phyloP scores from a whole-genome alignment of 2,888 invertebrate species.

The Caenorhabditis sp. region DNA sequence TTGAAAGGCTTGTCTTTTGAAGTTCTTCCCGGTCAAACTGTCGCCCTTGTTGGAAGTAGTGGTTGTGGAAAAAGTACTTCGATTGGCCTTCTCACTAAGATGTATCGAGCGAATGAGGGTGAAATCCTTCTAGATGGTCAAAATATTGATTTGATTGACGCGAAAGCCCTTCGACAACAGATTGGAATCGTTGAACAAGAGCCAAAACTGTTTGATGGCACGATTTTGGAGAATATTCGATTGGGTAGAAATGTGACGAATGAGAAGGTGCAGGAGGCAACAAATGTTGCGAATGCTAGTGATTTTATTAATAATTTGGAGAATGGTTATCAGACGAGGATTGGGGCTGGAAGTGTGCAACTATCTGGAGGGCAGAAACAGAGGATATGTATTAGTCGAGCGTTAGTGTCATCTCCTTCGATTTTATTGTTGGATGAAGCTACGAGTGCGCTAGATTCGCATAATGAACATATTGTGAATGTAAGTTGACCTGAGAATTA shows the following conservation, averaged over 20 bases:
- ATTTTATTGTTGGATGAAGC: conserved; percentile 72
- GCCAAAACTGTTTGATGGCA: conserved; percentile 58
- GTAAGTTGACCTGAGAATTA: conserved; percentile 11
- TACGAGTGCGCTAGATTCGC: conserved; percentile 72
- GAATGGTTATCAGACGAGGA: conserved; percentile 59
- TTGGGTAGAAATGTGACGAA: conserved; percentile 43
- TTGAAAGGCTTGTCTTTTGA: conserved; percentile 37
- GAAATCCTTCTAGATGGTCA: conserved; percentile 47
- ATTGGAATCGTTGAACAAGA: conserved; percentile 62
- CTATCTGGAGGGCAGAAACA: conserved; percentile 73
- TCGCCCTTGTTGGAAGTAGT: conserved; percentile 57
- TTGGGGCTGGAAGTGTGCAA: conserved; percentile 71
- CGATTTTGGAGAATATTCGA: conserved; percentile 52
- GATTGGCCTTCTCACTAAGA: conserved; percentile 48
- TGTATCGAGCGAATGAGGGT: conserved; percentile 47
- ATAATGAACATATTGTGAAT: conserved; percentile 71
- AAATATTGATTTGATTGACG: conserved; percentile 37
- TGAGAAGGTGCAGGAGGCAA: conserved; percentile 29
- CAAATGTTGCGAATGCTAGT: conserved; percentile 58
- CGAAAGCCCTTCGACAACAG: conserved; percentile 32
- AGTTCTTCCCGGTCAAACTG: conserved; percentile 48
- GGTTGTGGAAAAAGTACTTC: conserved; percentile 63
- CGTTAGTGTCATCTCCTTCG: conserved; percentile 71
- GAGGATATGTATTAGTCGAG: conserved; percentile 70
- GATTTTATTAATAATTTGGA: conserved; percentile 58